Base-by-base conservation (phyloP, 2,113 vertebrate species). In the Calyptomena viridis region DNA sequence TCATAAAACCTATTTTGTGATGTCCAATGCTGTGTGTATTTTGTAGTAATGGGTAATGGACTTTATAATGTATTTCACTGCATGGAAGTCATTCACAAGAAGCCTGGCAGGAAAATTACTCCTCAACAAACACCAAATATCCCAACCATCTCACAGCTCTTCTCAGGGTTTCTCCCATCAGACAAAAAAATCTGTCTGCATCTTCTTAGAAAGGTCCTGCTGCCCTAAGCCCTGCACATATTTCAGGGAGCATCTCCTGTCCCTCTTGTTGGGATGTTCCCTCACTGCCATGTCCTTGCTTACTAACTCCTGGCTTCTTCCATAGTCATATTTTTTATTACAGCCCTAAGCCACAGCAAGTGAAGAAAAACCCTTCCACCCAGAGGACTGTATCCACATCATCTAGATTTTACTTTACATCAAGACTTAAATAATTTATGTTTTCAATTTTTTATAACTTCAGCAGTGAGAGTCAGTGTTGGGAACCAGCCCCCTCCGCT, bases 401-500 rank as follows among this genome's bases (percentile, higher is more conserved):
- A 39, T 69, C 24, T 14, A 59, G 12, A 33, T 25, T 21, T 86
- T n/a, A 23, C 84, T 93, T 60, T 28, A 53, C 40, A 66, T 39
- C 27, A 31, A 71, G 53, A 85, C 27, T 60, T 90, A 85, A 92
- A 83, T 86, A 67, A 95, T 92, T 86, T 30, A 92, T 31, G 23
- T 42, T 90, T 88, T 96, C 30, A 83, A 67, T 89, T 39, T 97
- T 93, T 95, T 56, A n/a, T 87, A 84, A 87, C 39, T 91, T 78
- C n/a, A 84, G 55, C 25, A 74, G 47, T 14, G 73, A 89, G 35
- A 72, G 27, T 44, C 33, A 75, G 56, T 2, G 0, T 40, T 79
- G 66, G 52, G 78, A 91, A 47, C 14, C 52, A 84, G 5, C 17
- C 52, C 47, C 12, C 18, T 84, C 60, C 87, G 84, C 69, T 78